A percentile compares a stretch with the other conserved stretches of the same genome.
phyloP scores from a whole-genome alignment of 2,113 vertebrate genomes.

The Oreochromis tanganicae region DNA sequence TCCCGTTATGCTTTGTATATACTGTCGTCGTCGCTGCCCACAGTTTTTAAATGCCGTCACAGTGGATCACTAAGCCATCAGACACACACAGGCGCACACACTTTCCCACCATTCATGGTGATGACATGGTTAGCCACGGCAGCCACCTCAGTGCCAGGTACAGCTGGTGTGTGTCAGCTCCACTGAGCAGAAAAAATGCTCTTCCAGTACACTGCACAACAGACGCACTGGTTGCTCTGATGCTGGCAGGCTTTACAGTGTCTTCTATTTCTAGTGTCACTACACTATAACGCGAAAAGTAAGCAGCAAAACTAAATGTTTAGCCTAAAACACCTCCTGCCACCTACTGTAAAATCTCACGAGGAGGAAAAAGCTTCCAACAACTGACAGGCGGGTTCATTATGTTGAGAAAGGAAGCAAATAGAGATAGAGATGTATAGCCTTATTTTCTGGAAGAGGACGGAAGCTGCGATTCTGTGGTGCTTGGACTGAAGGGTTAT shows the following conservation, averaged over 20 bases:
- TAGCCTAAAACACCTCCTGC: not conserved
- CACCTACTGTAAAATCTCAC: not conserved
- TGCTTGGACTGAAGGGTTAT: constrained; percentile 16
- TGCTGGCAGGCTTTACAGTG: not conserved
- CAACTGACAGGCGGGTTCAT: not conserved
- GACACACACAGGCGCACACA: not conserved
- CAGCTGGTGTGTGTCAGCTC: constrained; percentile 59
- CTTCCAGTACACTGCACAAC: constrained; percentile 24
- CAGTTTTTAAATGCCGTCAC: not conserved
- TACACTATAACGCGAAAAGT: not conserved
- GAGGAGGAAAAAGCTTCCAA: not conserved
- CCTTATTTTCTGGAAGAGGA: constrained; percentile 16
- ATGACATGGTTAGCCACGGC: not conserved
- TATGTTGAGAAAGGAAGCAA: not conserved
- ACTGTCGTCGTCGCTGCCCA: not conserved
- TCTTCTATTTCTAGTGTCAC: not conserved
- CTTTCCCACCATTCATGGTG: constrained; percentile 8
- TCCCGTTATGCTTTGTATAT: not conserved
- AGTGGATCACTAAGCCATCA: not conserved
- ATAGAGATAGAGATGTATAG: not conserved
- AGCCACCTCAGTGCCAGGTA: constrained; percentile 24
- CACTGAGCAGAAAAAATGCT: constrained; percentile 52
- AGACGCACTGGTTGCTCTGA: not conserved
- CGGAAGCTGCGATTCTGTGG: constrained; percentile 5
- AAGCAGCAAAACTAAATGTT: not conserved